These are phyloP conservation scores for Opisthograptis luteolata DNA, from an alignment of 2,888 invertebrate species.

Conservation along the genomic window DNA sequence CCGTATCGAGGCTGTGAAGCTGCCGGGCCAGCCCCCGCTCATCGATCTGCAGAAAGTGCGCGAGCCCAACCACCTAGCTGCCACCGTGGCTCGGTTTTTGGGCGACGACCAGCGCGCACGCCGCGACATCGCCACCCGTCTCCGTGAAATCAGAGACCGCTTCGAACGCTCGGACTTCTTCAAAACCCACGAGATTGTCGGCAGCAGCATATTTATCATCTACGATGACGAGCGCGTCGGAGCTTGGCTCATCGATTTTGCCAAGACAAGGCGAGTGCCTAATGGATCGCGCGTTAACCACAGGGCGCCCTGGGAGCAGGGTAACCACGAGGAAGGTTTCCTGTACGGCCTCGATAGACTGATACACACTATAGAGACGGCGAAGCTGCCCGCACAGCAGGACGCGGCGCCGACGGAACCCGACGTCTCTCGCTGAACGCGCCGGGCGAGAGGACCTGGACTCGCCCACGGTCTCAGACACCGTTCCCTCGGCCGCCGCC, in stretches of 20 bases:
- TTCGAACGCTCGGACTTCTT: constrained; percentile 95
- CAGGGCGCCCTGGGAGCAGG: constrained; percentile 92
- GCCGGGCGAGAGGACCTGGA: constrained; percentile 64
- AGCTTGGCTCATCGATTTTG: constrained; percentile 99
- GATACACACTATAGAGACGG: constrained; percentile 86
- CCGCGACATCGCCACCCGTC: constrained; percentile 87
- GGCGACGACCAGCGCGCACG: constrained; percentile 86
- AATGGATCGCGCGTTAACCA: constrained; percentile 89
- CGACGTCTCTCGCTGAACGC: constrained; percentile 78
- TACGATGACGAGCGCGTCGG: constrained; percentile 95
- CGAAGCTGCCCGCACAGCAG: constrained; percentile 53
- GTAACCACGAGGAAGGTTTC: constrained; percentile 99
- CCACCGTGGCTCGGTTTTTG: constrained; percentile 90
- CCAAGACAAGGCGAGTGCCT: constrained; percentile 93
- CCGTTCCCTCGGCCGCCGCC: constrained; percentile 58
- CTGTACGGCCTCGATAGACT: constrained; percentile 96
- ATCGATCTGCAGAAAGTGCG: constrained; percentile 95
- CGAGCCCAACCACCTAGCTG: constrained; percentile 88
- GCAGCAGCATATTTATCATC: constrained; percentile 96
- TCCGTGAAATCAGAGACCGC: constrained; percentile 90
- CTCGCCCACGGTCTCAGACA: constrained; percentile 67
- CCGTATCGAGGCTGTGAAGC: constrained; percentile 97
- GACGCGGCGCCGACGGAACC: constrained; percentile 60
- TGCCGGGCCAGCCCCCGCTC: constrained; percentile 91
- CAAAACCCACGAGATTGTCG: constrained; percentile 95